A percentile compares a stretch with the other conserved stretches of the same genome.
These are phyloP conservation scores for Zaprionus ornatus DNA, from an alignment of 1,140 invertebrate species.

Conservation along the genomic window DNA sequence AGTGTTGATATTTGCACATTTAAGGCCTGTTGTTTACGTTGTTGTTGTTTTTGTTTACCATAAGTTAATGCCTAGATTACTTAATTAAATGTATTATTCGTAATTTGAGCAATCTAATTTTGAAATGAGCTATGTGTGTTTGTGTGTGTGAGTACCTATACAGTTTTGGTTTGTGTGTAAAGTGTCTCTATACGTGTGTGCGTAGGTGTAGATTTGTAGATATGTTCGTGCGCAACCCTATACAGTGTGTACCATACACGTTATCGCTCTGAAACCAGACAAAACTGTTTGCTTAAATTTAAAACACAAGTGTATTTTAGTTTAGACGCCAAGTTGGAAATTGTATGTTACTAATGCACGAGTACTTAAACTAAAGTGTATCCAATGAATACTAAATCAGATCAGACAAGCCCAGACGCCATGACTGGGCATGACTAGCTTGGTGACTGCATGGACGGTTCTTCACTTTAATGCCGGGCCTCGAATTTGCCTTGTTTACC, in stretches of 20 bases:
- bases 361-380: conserved; percentile 73
- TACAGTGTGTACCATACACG: conserved; percentile 22
- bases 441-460: conserved; percentile 72
- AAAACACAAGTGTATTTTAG: conserved; percentile 41
- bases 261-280: conserved; percentile 65
- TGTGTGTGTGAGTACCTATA: conserved; percentile 28
- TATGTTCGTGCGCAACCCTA: conserved; percentile 27
- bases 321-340: conserved; percentile 35
- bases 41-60: background rate
- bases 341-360: conserved; percentile 37
- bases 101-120: conserved; percentile 59
- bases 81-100: conserved; percentile 15
- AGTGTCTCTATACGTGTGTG: conserved; percentile 8
- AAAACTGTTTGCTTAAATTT: conserved; percentile 67
- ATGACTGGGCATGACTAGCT: conserved; percentile 42
- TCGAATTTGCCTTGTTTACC: background rate
- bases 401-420: conserved; percentile 55
- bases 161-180: conserved; percentile 29
- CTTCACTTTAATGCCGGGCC: conserved; percentile 71
- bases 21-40: conserved; percentile 74
- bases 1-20: conserved; percentile 79
- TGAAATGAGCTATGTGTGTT: conserved; percentile 36
- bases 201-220: background rate
- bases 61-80: conserved; percentile 36
- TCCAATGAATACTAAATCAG: conserved; percentile 48